Evolutionary conservation across 2,888 invertebrate genomes (phyloP), one percentile per base, ranked within the genome.

Genomic region (Blastobasis lacticolella): DNA sequence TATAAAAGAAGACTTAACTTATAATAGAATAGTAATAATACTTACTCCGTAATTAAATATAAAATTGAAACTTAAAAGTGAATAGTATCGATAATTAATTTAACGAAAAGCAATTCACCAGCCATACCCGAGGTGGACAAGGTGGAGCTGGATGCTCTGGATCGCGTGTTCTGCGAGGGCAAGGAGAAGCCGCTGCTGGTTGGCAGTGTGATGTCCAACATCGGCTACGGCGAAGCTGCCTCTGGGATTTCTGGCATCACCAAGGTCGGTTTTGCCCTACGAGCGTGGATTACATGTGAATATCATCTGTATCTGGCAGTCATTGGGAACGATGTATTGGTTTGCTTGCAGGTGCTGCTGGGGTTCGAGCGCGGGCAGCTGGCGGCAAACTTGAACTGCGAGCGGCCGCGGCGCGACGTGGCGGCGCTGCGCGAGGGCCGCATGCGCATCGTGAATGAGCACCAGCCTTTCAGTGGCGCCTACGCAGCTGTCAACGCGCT

Each of bases 321-420:
- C 9, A 9, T 42, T 5, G 10, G 6, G 7, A 5, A 42, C 9
- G 10, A 8, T n/a, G 1, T 5, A 9, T 6, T 42, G 23, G 23
- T 40, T 4, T 40, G 9, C 9, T 46, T 53, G 62, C 89, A 85
- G 85, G 79, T 85, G 0, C 55, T 84, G 7, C 82, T 95, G 43
- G 91, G 92, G 0, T 94, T 94, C 82, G 92, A 94, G 63, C 83
- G 82, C 10, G 92, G 92, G 0, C 59, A 81, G 7, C 84, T 95
- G 49, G 94, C 95, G 0, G 92, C 91, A 0, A 95, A 95, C 75
- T 78, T 95, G 10, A 91, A 95, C 71, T 94, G 85, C 68, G 78
- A 87, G 0, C 77, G 69, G 0, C 92, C 94, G 0, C 81, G 90
- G 4, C 72, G 81, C 37, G 89, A 89, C 46, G 61, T 90, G 0